Evolutionary conservation across 2,113 vertebrate genomes (phyloP), one percentile per base, ranked within the genome.

Genomic region (Balaenoptera acutorostrata): DNA sequence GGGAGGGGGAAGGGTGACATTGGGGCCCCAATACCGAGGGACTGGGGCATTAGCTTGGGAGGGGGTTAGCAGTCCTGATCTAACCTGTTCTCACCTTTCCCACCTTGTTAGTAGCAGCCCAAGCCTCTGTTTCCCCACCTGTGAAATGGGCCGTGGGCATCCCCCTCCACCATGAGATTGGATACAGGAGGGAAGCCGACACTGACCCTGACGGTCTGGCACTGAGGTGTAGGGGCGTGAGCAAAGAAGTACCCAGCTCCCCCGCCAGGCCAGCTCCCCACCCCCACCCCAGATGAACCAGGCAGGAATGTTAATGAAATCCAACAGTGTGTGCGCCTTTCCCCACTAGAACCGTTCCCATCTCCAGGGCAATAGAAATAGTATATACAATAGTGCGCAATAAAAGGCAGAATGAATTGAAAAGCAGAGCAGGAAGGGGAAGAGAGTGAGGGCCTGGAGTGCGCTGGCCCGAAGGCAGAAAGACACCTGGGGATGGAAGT

Each of bases 341-440:
- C 91, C 81, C 69, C 0, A 27, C 83, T 55, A 46, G 80, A 93
- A 92, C 90, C 59, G 31, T 61, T 96, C 71, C 8, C 39, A 91
- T 93, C 96, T 97, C 98, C 89, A 83, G 93, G 97, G 98, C 96
- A 93, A 74, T 81, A 57, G 93, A 90, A 96, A 93, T 61, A 55
- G 85, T 13, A 14, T 74, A 29, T 4, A 92, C 90, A 96, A 96
- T 64, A 39, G 88, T 44, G 23, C 90, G 95, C 95, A 88, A 95
- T 90, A 95, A 97, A 94, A 90, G 81, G 91, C 93, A 29, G 46
- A 91, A 95, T 93, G 93, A 96, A 97, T 93, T 96, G 96, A 95
- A 97, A 97, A 95, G 91, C 81, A 21, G 68, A 31, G 71, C 23
- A 2, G 25, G 20, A 78, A 46, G 5, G 55, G 69, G 29, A 69